Evolutionary conservation across 1,140 invertebrate genomes (phyloP), one percentile per base, ranked within the genome.

Genomic region (Radopholus similis): DNA sequence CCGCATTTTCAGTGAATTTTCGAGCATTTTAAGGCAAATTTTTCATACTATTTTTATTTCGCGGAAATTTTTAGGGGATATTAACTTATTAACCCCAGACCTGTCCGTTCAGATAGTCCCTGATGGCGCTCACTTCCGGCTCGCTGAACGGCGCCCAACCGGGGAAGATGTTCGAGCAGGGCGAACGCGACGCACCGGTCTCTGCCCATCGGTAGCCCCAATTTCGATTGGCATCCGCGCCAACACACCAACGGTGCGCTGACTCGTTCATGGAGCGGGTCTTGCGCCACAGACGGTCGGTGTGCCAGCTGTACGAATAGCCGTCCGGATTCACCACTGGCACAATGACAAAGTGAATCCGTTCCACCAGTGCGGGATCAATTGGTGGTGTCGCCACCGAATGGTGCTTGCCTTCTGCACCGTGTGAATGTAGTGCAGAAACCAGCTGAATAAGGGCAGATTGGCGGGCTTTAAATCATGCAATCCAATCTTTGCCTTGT

Each of bases 271-370:
- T 40, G 11, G 78, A 81, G 35, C 84, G 68, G 2, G 84, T 85
- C 64, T 85, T 85, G 23, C 84, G 74, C 84, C 84, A 85, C 32
- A 83, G 68, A 18, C 84, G 77, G 64, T 84, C 77, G 81, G 83
- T 23, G 70, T 59, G 55, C 62, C 63, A 68, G 42, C 76, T 75
- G 74, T 83, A 84, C 42, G 80, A 80, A 67, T 84, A 84, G 6
- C 83, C 83, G 58, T 84, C 83, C 21, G 83, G 83, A 72, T 84
- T 84, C 11, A 74, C 73, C 13, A 83, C 74, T 0, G 83, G 84
- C 0, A 84, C 54, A 68, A 94, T 87, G 77, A 90, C 89, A 90
- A 90, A 93, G 76, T 93, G 90, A 63, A 89, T 88, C 63, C 88
- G 87, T 40, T 89, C 88, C 56, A 93, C n/a, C n/a, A n/a, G n/a